Evolutionary conservation across 2,113 vertebrate genomes (phyloP).

Genomic region (Probosciger aterrimus): DNA sequence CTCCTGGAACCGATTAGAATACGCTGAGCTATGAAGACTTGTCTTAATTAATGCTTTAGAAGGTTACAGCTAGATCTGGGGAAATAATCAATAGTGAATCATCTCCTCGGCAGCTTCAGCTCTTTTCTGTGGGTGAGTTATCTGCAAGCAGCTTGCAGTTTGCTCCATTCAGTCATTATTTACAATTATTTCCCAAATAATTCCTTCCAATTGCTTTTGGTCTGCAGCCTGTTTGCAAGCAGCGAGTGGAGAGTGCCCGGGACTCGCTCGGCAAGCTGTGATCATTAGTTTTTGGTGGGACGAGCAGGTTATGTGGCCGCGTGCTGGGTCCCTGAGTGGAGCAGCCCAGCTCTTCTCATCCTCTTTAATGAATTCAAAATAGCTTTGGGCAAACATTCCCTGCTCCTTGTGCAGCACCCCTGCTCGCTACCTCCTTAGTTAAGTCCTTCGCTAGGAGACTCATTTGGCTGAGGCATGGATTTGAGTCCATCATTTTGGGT

Average conservation of each 20-base stretch:
- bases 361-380: background rate
- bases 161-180: slow-evolving; percentile 51
- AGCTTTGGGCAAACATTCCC: background rate
- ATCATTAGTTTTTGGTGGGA: background rate
- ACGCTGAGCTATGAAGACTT: slow-evolving; percentile 45
- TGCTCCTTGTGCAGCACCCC: background rate
- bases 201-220: slow-evolving; percentile 8
- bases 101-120: slow-evolving; percentile 51
- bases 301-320: background rate
- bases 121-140: slow-evolving; percentile 16
- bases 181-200: slow-evolving; percentile 66
- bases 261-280: background rate
- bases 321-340: background rate
- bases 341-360: background rate
- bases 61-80: slow-evolving; percentile 39
- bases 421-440: background rate
- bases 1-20: slow-evolving; percentile 10
- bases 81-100: slow-evolving; percentile 65
- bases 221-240: slow-evolving; percentile 47
- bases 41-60: slow-evolving; percentile 65
- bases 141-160: slow-evolving; percentile 57
- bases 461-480: rapidly evolving
- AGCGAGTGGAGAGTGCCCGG: background rate
- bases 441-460: background rate
- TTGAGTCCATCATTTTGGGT: background rate